These are phyloP conservation scores for Hassar affinis DNA, from an alignment of 2,113 vertebrate genomes.

Conservation along the genomic window DNA sequence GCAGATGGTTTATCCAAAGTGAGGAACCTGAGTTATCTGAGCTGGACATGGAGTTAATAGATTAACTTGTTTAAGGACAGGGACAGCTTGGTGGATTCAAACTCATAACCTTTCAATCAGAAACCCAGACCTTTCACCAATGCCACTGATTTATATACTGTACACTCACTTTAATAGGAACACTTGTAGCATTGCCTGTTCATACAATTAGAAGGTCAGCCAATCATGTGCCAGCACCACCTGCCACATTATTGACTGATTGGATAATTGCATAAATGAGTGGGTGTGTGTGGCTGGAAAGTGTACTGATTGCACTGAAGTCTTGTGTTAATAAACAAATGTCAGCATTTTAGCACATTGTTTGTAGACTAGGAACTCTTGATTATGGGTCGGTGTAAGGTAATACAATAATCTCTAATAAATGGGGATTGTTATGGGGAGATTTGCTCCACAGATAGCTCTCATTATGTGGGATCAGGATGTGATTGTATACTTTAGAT, in stretches of 20 bases:
- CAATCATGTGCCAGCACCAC: background rate
- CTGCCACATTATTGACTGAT: background rate
- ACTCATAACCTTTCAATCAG: background rate
- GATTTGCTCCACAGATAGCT: constrained; percentile 34
- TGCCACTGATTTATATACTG: background rate
- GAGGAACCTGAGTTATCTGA: background rate
- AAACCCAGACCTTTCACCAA: background rate
- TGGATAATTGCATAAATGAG: background rate
- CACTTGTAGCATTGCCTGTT: background rate
- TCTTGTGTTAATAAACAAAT: constrained; percentile 3
- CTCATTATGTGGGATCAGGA: background rate
- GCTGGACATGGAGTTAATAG: too few species aligned
- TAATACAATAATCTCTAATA: background rate
- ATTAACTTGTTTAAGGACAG: background rate
- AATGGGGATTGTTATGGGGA: background rate
- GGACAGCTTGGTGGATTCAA: background rate
- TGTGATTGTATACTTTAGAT: background rate
- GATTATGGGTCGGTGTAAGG: background rate
- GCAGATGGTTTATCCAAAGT: background rate
- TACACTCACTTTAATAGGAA: background rate
- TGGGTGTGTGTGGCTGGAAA: background rate
- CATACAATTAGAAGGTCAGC: background rate
- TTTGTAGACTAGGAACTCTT: constrained; percentile 15
- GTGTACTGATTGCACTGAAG: background rate
- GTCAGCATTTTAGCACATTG: constrained; percentile 8